Conservation (phyloP, 2,797 vertebrate genomes). For the Channa striata region DNA sequence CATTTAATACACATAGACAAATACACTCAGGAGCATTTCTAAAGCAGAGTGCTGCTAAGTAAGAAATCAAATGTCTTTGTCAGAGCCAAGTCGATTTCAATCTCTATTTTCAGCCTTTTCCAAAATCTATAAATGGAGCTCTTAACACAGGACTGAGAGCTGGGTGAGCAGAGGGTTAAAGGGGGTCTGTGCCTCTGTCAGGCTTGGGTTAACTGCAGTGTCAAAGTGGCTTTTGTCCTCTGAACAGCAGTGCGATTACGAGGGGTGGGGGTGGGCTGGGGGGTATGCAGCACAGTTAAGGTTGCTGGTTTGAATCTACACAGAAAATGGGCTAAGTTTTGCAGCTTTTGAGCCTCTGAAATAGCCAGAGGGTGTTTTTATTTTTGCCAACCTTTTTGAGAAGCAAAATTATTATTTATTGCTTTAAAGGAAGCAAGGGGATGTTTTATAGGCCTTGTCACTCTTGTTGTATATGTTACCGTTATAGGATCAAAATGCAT, state of each 20-base stretch:
- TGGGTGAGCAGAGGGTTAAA: slow-evolving; percentile 42
- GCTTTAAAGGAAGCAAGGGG: slow-evolving; percentile 20
- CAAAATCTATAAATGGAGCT: slow-evolving; percentile 65
- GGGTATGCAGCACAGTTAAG: slow-evolving; percentile 18
- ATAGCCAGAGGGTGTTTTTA: slow-evolving; percentile 11
- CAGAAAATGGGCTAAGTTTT: not conserved
- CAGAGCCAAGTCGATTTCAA: slow-evolving; percentile 55
- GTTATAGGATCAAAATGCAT: slow-evolving; percentile 57
- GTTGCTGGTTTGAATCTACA: slow-evolving; percentile 45
- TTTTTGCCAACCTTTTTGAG: slow-evolving; percentile 7
- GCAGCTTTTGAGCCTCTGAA: not conserved
- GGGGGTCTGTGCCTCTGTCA: slow-evolving; percentile 22
- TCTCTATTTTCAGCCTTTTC: slow-evolving; percentile 58
- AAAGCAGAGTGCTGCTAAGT: slow-evolving; percentile 26
- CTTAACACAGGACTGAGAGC: slow-evolving; percentile 48
- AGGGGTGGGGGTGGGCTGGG: not conserved
- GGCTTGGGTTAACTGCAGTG: slow-evolving; percentile 61
- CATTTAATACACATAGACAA: not conserved
- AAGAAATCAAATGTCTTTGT: slow-evolving; percentile 58
- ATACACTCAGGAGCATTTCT: slow-evolving; percentile 9
- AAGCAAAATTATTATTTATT: slow-evolving; percentile 10
- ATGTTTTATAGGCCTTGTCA: slow-evolving; percentile 35
- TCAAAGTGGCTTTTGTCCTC: slow-evolving; percentile 59
- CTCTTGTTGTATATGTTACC: slow-evolving; percentile 42
- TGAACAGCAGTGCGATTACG: not conserved